Conservation (phyloP, 2,888 invertebrate species). For the Dynastes tityus region DNA sequence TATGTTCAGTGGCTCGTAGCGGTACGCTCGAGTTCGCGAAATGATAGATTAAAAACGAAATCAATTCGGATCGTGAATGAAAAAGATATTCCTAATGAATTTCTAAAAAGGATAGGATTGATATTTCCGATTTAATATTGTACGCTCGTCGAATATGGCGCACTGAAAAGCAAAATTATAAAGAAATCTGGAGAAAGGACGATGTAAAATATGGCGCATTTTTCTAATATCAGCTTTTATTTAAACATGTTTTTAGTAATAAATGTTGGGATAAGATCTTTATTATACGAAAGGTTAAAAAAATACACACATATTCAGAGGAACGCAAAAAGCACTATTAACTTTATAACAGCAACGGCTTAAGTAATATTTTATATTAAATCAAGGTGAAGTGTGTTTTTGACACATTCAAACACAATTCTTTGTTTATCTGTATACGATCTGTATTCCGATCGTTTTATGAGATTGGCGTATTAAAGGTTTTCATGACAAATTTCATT, state of each 20-base stretch:
- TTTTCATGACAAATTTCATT: no score
- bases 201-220: background rate
- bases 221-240: background rate
- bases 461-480: no score
- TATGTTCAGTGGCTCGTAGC: constrained; percentile 32
- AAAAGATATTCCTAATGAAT: constrained; percentile 30
- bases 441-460: no score
- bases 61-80: constrained; percentile 23
- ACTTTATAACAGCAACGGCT: no score
- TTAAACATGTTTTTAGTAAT: background rate
- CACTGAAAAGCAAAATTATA: background rate
- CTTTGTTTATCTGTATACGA: no score
- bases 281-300: no score
- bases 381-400: no score
- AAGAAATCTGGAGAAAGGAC: background rate
- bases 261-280: no score
- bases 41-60: constrained; percentile 31
- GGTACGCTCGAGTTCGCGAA: constrained; percentile 29
- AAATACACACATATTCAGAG: no score
- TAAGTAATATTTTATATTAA: no score
- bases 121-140: constrained; percentile 24
- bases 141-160: background rate
- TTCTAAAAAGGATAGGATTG: constrained; percentile 19
- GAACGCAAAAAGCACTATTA: no score
- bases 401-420: no score